phyloP scores from a whole-genome alignment of 2,888 invertebrate species.

The Eupithecia subfuscata region DNA sequence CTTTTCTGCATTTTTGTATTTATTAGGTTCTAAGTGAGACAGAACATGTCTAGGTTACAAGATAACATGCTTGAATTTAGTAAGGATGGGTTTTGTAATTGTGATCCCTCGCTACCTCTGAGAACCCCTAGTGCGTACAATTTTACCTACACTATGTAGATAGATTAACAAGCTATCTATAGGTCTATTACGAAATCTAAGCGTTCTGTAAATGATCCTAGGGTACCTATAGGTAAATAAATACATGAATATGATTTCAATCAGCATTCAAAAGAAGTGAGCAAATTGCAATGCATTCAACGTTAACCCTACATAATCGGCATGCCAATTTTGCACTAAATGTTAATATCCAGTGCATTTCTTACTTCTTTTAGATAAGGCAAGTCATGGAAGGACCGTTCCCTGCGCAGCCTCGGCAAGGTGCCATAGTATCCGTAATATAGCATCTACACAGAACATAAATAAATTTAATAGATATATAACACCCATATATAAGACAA shows the following conservation, averaged over 20 bases:
- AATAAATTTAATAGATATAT: no score
- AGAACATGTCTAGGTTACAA: neutral
- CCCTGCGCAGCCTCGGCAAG: conserved; percentile 89
- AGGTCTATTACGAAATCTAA: neutral
- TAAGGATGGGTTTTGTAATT: neutral
- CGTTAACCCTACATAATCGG: conserved; percentile 42
- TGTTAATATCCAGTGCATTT: conserved; percentile 35
- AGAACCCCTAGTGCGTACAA: neutral
- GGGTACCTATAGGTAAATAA: neutral
- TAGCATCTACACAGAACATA: conserved; percentile 85
- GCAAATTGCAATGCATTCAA: conserved; percentile 25
- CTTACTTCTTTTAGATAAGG: conserved; percentile 92
- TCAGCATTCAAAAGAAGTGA: conserved; percentile 17
- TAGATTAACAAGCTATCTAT: no score
- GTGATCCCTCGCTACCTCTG: neutral
- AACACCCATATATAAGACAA: conserved; percentile 42
- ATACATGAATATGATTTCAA: neutral
- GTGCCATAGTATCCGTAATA: conserved; percentile 88
- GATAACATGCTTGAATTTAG: no score
- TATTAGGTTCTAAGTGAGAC: neutral
- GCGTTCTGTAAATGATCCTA: neutral
- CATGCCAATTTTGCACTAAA: conserved; percentile 63
- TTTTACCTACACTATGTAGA: neutral
- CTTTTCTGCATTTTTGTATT: no score
- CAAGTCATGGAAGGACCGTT: conserved; percentile 91